Evolutionary conservation across 2,888 invertebrate genomes (phyloP).

Genomic region (Lycaena phlaeas): DNA sequence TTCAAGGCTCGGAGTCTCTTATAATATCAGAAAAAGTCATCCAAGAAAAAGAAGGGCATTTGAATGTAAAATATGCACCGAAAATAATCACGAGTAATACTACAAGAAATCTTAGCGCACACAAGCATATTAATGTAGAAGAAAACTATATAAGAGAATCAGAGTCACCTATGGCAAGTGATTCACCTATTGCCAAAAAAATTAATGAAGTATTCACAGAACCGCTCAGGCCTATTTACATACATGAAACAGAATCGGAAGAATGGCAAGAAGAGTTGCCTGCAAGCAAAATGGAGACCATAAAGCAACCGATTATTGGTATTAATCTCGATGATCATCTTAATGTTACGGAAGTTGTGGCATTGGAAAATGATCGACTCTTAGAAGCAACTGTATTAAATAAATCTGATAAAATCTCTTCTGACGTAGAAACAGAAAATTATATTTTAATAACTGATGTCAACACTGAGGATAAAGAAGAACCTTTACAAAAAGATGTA

Average conservation of each 20-base stretch:
- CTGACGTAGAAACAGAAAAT: slow-evolving; percentile 43
- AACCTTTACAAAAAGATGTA: slow-evolving; percentile 21
- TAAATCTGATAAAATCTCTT: slow-evolving; percentile 25
- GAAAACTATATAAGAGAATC: slow-evolving; percentile 31
- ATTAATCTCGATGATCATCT: slow-evolving; percentile 33
- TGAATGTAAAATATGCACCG: slow-evolving; percentile 25
- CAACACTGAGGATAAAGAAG: slow-evolving; percentile 60
- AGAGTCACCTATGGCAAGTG: slow-evolving; percentile 27
- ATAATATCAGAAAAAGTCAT: slow-evolving; percentile 33
- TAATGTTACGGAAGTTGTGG: slow-evolving; percentile 28
- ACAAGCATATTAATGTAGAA: slow-evolving; percentile 38
- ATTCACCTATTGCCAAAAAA: slow-evolving; percentile 18
- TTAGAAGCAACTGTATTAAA: slow-evolving; percentile 22
- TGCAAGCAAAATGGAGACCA: slow-evolving; percentile 20
- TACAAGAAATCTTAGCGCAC: slow-evolving; percentile 28
- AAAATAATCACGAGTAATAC: slow-evolving; percentile 27
- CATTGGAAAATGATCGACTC: slow-evolving; percentile 33
- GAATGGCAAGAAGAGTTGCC: slow-evolving; percentile 40
- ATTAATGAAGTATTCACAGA: slow-evolving; percentile 30
- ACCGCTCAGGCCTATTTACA: slow-evolving; percentile 30
- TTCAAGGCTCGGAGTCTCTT: slow-evolving; percentile 53
- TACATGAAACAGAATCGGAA: slow-evolving; percentile 62
- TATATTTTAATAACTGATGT: slow-evolving; percentile 70
- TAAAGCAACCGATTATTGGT: slow-evolving; percentile 24
- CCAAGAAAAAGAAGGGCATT: slow-evolving; percentile 36